Base-by-base conservation (phyloP, 1,140 invertebrate species). In the Lucilia cuprina region DNA sequence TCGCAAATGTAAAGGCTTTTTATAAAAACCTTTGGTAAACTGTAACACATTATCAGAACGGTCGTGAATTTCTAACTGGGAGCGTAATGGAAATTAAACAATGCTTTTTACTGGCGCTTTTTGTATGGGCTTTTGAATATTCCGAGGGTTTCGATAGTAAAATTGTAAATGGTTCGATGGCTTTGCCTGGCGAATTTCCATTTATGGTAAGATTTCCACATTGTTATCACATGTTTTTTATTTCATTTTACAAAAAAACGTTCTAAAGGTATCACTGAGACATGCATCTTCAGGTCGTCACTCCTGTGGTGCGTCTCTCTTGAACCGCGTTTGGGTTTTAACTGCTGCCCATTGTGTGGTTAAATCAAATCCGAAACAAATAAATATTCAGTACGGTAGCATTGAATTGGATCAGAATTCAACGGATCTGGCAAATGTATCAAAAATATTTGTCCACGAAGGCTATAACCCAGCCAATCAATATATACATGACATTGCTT, bases 311-410 rank as follows among this genome's bases (percentile, higher is more conserved):
- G 90, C 85, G 17, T 87, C 89, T 1, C 82, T 91, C 10, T 49
- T 91, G 0, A 90, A 91, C 83, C 84, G 86, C 0, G 70, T 78
- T n/a, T 91, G 89, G 89, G 85, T 87, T 3, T 49, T 91, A 14
- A 91, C 89, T 0, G 89, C 88, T 10, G 90, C 89, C 0, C 90
- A 91, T 74, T 91, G 90, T 84, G 87, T 91, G 10, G 84, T 74
- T 0, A 19, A 78, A 30, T 74, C 85, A 2, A 55, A 21, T 9
- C 84, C 88, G 0, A 75, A 80, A 17, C 85, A 87, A 50, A 10
- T 90, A 0, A 86, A 87, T 34, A 34, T 90, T 5, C 88, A 90
- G 78, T 89, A 87, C 21, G 89, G 88, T n/a, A 87, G 86, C 47
- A 89, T 85, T 10, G 60, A 35, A 4, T 83, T 87, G 35, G 65